A percentile compares a stretch with the other conserved stretches of the same genome.
These are phyloP conservation scores for Diacarnus erythraeanus DNA, from an alignment of 37 sponge, comb jelly and placozoan genomes.

Conservation along the genomic window DNA sequence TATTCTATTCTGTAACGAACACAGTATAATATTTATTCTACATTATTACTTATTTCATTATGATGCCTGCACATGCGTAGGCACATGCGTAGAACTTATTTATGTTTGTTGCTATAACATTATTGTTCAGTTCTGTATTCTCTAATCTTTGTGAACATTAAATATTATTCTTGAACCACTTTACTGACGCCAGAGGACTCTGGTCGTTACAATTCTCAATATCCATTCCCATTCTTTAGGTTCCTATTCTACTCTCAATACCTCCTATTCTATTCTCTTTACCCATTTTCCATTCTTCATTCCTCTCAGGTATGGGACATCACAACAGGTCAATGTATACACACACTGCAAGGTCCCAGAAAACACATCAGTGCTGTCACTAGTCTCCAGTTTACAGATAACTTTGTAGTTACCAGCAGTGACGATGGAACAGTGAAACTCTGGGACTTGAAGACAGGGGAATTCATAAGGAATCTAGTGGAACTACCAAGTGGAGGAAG, in stretches of 20 bases:
- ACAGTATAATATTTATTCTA: no score
- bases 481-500: conserved; percentile 86
- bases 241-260: not conserved
- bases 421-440: conserved; percentile 99
- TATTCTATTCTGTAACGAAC: no score
- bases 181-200: no score
- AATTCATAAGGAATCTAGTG: conserved; percentile 93
- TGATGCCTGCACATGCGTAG: no score
- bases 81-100: no score
- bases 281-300: not conserved
- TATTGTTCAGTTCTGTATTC: no score
- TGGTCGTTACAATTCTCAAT: no score
- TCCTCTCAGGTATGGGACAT: conserved; percentile 91
- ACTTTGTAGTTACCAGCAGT: conserved; percentile 94
- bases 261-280: not conserved
- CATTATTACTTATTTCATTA: no score
- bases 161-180: no score
- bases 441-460: conserved; percentile 97
- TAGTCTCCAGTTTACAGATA: conserved; percentile 93
- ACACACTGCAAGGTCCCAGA: conserved; percentile 88
- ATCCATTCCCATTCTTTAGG: no score
- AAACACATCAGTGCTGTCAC: conserved; percentile 98
- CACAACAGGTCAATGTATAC: conserved; percentile 86
- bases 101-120: no score
- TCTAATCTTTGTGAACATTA: no score